Evolutionary conservation across 2,797 vertebrate genomes (phyloP).

Genomic region (Lateolabrax maculatus): DNA sequence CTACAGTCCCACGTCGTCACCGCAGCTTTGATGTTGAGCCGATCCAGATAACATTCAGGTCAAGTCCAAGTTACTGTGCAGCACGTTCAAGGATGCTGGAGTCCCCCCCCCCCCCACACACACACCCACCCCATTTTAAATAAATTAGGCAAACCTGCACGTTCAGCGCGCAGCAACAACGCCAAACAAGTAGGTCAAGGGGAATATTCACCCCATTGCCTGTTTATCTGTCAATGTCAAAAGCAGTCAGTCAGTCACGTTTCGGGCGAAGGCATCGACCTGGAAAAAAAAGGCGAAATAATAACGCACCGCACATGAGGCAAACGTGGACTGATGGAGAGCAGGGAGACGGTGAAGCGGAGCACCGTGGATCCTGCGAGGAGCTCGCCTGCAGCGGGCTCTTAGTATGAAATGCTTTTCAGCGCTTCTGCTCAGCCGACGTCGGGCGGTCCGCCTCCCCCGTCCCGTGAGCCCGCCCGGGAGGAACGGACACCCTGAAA

Average conservation of each 20-base stretch:
- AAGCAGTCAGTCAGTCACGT: constrained; percentile 53
- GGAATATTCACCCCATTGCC: constrained; percentile 46
- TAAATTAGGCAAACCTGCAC: not conserved
- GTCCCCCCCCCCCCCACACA: no score
- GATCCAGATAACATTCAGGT: constrained; percentile 79
- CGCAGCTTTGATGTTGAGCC: constrained; percentile 71
- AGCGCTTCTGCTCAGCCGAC: constrained; percentile 72
- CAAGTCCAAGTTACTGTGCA: constrained; percentile 75
- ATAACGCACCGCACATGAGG: constrained; percentile 30
- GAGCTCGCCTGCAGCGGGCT: constrained; percentile 55
- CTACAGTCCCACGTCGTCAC: constrained; percentile 47
- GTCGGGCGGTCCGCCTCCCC: constrained; percentile 63
- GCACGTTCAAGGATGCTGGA: constrained; percentile 68
- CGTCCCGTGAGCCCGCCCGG: constrained; percentile 41
- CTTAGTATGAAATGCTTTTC: constrained; percentile 62
- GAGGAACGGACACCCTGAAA: constrained; percentile 48
- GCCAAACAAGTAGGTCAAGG: constrained; percentile 69
- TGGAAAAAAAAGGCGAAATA: constrained; percentile 48
- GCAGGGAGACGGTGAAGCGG: constrained; percentile 13
- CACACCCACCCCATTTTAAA: no score
- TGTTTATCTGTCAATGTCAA: constrained; percentile 75
- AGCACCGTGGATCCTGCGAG: constrained; percentile 43
- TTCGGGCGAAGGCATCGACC: constrained; percentile 32
- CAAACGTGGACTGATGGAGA: constrained; percentile 28
- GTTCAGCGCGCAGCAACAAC: constrained; percentile 28